Evolutionary conservation across 1,140 invertebrate genomes (phyloP).

Genomic region (Zaprionus capensis): DNA sequence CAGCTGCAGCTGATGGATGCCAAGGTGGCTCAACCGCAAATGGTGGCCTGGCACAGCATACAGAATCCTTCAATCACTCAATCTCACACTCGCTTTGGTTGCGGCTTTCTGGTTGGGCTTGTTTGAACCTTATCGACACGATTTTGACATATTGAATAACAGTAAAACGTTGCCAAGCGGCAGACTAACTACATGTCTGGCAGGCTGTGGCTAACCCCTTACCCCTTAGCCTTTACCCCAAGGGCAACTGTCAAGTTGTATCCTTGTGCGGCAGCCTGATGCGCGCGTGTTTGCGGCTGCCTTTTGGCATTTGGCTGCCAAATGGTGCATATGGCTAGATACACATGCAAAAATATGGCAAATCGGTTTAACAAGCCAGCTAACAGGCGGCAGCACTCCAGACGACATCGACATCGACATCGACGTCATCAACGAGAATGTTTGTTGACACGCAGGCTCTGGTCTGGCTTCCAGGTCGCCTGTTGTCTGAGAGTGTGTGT

Average conservation of each 20-base stretch:
- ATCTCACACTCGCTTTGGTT: neutral
- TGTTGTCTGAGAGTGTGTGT: slow-evolving; percentile 5
- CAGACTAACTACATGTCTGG: slow-evolving; percentile 61
- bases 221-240: neutral
- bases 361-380: slow-evolving; percentile 68
- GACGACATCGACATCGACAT: slow-evolving; percentile 36
- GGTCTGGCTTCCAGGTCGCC: slow-evolving; percentile 22
- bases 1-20: slow-evolving; percentile 20
- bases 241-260: slow-evolving; percentile 23
- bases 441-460: slow-evolving; percentile 68
- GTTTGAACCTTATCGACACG: slow-evolving; percentile 81
- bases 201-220: slow-evolving; percentile 3
- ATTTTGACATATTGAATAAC: slow-evolving; percentile 83
- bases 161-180: slow-evolving; percentile 66
- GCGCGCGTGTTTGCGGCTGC: slow-evolving; percentile 74
- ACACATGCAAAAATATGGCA: slow-evolving; percentile 77
- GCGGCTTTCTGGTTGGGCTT: slow-evolving; percentile 30
- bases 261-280: slow-evolving; percentile 35
- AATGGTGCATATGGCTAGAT: slow-evolving; percentile 74
- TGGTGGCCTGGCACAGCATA: slow-evolving; percentile 13
- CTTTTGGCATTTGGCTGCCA: slow-evolving; percentile 80
- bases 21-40: slow-evolving; percentile 41
- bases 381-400: slow-evolving; percentile 47
- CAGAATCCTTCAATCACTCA: slow-evolving; percentile 22
- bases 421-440: slow-evolving; percentile 46